Conservation (phyloP, 2,797 vertebrate species). For the Enteromius paludinosus region DNA sequence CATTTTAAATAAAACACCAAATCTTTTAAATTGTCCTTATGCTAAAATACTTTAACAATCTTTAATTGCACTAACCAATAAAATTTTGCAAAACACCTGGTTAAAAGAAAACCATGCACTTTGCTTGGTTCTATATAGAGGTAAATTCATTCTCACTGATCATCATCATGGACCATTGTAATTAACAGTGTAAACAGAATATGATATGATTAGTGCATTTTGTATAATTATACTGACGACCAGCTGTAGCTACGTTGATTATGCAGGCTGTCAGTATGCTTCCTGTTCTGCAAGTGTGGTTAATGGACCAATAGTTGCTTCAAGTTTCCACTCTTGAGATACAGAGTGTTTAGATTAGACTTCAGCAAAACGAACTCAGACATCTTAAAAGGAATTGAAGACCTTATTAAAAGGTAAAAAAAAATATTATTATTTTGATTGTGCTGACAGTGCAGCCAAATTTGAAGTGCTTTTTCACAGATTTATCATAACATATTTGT, state of each 20-base stretch:
- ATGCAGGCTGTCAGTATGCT: slow-evolving; percentile 33
- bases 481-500: background rate
- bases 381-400: background rate
- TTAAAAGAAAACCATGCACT: background rate
- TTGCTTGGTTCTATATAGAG: background rate
- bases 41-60: background rate
- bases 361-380: background rate
- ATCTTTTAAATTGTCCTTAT: background rate
- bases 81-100: background rate
- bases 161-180: background rate
- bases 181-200: slow-evolving; percentile 1
- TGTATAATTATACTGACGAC: background rate
- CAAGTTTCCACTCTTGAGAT: slow-evolving; percentile 32
- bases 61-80: background rate
- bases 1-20: background rate
- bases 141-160: background rate
- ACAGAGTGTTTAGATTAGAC: background rate
- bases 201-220: slow-evolving; percentile 9
- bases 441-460: background rate
- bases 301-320: slow-evolving; percentile 30
- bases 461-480: background rate
- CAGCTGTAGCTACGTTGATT: slow-evolving; percentile 5
- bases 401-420: slow-evolving; percentile 9
- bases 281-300: slow-evolving; percentile 57
- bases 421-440: background rate